Evolutionary conservation across 2,888 invertebrate genomes (phyloP), one percentile per base, ranked within the genome.

Genomic region (Patella depressa): DNA sequence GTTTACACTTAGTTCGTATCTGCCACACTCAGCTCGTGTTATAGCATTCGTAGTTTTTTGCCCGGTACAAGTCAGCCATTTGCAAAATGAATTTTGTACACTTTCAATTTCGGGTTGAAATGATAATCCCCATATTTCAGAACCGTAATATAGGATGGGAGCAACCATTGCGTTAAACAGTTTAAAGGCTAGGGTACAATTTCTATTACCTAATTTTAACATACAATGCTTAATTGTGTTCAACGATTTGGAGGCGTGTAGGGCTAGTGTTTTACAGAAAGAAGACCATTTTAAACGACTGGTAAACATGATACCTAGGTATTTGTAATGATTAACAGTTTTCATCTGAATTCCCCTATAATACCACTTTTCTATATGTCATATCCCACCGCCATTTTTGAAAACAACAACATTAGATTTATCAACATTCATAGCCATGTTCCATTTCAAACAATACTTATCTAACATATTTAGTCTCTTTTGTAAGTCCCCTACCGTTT

Each of bases 391-490:
- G 54, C 77, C 78, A 74, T 80, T 80, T 54, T 74, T 80, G 59
- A 80, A 80, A 9, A 78, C 73, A 1, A 79, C 59, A 17, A 76
- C 59, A 57, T 80, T 80, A 24, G 77, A 78, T 77, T 82, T 80
- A 12, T 72, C n/a, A 29, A 74, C 59, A 72, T 78, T 81, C 24
- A 79, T 77, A 15, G 72, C 24, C 71, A 77, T 53, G 55, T 73
- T 75, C 65, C 73, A 55, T 65, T 79, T 76, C 5, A 55, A 70
- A 77, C 80, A 79, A 72, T 70, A 79, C n/a, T n/a, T 70, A 45
- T 72, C 54, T 57, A 82, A 65, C 59, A 72, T 45, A 71, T 81
- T 78, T 17, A 79, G 73, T 17, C 71, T 73, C 29, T 70, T 69
- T 53, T 82, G 82, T 69, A 79, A 54, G 15, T 80, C 80, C 59